Percentiles rank a stretch among this genome's conserved stretches.
These are phyloP conservation scores for Chrysomela aeneicollis DNA, from an alignment of 2,888 invertebrate species.

Conservation along the genomic window DNA sequence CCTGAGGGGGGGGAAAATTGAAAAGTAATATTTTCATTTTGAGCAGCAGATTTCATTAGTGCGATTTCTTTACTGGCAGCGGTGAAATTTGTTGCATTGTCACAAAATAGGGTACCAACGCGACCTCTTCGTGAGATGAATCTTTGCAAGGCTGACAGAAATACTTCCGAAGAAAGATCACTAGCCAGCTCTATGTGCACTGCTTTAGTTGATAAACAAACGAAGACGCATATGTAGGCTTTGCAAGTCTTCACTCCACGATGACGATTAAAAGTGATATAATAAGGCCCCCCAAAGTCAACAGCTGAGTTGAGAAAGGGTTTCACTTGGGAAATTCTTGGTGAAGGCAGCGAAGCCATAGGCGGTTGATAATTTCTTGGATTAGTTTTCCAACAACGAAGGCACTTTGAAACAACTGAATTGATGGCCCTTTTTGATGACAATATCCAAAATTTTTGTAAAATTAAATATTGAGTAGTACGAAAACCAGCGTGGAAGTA, in stretches of 20 bases:
- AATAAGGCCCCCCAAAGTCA: conserved; percentile 3
- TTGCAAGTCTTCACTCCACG: not conserved
- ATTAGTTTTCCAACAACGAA: too few relatives aligned
- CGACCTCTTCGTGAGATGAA: conserved; percentile 10
- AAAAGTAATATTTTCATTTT: conserved; percentile 2
- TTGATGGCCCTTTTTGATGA: too few relatives aligned
- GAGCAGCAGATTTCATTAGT: not conserved
- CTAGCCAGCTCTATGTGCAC: conserved; percentile 13
- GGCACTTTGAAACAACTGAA: too few relatives aligned
- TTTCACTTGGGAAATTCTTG: not conserved
- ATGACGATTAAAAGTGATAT: not conserved
- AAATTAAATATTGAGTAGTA: too few relatives aligned
- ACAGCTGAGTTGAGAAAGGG: conserved; percentile 1
- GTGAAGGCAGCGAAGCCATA: too few relatives aligned
- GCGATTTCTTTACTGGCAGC: not conserved
- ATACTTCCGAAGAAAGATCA: conserved; percentile 5
- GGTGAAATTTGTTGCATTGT: conserved; percentile 11
- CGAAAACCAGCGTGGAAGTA: too few relatives aligned
- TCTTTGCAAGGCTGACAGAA: conserved; percentile 14
- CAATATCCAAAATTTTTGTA: too few relatives aligned
- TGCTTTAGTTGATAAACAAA: not conserved
- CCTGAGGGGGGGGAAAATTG: not conserved
- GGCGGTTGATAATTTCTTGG: too few relatives aligned
- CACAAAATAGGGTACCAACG: not conserved
- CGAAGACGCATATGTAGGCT: not conserved